Evolutionary conservation across 2,113 vertebrate genomes (phyloP).

Genomic region (Fulica atra): DNA sequence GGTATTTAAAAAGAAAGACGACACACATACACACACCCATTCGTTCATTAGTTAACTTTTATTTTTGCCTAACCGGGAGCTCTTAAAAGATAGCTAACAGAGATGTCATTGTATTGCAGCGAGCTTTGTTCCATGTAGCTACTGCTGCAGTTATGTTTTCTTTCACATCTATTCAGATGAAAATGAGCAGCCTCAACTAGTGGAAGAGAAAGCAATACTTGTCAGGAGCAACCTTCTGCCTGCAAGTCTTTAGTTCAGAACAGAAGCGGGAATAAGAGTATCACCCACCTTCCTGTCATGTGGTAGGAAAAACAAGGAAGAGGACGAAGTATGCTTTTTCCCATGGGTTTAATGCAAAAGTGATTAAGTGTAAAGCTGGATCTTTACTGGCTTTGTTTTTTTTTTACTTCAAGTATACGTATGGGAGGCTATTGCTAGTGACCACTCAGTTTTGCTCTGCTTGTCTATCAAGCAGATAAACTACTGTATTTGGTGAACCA

Average conservation of each 20-base stretch:
- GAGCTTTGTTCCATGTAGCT: neutral
- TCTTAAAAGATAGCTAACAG: neutral
- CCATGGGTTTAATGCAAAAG: neutral
- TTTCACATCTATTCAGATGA: neutral
- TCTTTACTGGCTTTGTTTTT: neutral
- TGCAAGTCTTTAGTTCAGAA: neutral
- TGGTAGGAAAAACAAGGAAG: neutral
- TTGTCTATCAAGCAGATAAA: neutral
- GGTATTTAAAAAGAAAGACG: neutral
- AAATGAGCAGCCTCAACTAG: neutral
- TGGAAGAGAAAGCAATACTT: neutral
- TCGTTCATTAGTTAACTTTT: neutral
- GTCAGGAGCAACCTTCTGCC: neutral
- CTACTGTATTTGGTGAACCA: neutral
- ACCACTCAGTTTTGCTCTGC: neutral
- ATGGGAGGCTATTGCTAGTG: neutral
- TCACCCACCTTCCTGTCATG: neutral
- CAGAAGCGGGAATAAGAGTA: neutral
- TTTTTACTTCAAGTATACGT: neutral
- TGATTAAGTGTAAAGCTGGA: too few species aligned
- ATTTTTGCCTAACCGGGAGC: neutral
- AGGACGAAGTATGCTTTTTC: neutral
- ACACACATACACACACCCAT: neutral
- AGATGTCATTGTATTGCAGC: neutral
- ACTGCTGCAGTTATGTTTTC: neutral